Evolutionary conservation across 2,888 invertebrate genomes (phyloP), one percentile per base, ranked within the genome.

Genomic region (Autographa pulchrina): DNA sequence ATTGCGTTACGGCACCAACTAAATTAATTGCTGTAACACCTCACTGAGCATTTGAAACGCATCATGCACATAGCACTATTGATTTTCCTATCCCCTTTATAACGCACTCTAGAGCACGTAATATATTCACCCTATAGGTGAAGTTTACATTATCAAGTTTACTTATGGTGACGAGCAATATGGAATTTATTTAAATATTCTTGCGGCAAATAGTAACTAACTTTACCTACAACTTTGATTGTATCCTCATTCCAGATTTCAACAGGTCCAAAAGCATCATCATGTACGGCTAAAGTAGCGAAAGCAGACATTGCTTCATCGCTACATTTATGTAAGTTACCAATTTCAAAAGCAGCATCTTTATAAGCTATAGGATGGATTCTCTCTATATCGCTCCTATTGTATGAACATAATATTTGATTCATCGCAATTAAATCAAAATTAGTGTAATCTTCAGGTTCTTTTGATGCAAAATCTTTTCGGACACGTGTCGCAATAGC

Each of bases 331-430:
- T 92, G 88, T n/a, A 96, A 81, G 62, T 91, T 91, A 1, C 96
- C 96, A 62, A 96, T 91, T 52, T 90, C 82, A 9, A 88, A 67
- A 0, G 96, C 96, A 13, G 96, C 93, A 81, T 94, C 95, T 81
- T 91, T 96, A 73, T 96, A 97, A 0, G 96, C 96, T 60, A 93
- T 90, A 0, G 96, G 94, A 79, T 96, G 96, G 68, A 97, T 96
- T 65, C 92, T 89, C 41, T 90, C 90, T 62, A 97, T 96, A 74
- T 96, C 96, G 31, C 93, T 93, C 35, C 86, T 88, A 78, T 96
- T 96, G 68, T 96, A 96, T n/a, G 94, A 94, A 80, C 97, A 97
- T 2, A 97, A 80, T 74, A 97, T 96, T 83, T 96, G 96, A 43
- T 94, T 90, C 66, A 97, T 85, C 0, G 96, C 95, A 54, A 86